These are phyloP conservation scores for Thunnus albacares DNA, from an alignment of 2,797 vertebrate species.

Conservation along the genomic window DNA sequence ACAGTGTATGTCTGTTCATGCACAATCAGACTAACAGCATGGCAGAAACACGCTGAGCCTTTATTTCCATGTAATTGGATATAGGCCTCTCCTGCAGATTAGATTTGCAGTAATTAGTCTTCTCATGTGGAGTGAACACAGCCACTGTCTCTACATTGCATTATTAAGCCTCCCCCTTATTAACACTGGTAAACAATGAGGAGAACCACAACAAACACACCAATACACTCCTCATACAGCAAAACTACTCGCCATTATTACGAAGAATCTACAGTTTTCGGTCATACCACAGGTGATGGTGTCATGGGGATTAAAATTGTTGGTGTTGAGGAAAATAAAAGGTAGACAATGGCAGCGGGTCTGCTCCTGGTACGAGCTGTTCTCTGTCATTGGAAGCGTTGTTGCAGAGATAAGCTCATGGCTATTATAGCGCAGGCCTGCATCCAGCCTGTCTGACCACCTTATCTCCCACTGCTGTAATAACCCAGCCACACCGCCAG, in stretches of 20 bases:
- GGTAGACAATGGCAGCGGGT: slow-evolving; percentile 33
- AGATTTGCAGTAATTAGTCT: slow-evolving; percentile 77
- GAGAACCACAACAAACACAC: slow-evolving; percentile 33
- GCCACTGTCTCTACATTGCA: slow-evolving; percentile 33
- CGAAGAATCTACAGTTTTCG: background rate
- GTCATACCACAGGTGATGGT: background rate
- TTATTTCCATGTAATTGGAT: slow-evolving; percentile 80
- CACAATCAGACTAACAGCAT: slow-evolving; percentile 65
- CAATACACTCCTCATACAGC: background rate
- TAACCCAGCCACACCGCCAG: slow-evolving; percentile 54
- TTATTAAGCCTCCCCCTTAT: slow-evolving; percentile 44
- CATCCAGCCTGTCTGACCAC: slow-evolving; percentile 32
- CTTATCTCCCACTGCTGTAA: slow-evolving; percentile 72
- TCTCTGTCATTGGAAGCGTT: slow-evolving; percentile 45
- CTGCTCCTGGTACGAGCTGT: slow-evolving; percentile 39
- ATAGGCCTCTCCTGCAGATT: slow-evolving; percentile 70
- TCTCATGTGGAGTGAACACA: slow-evolving; percentile 51
- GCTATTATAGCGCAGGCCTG: slow-evolving; percentile 65
- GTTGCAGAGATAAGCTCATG: slow-evolving; percentile 71
- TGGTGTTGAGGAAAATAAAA: slow-evolving; percentile 26
- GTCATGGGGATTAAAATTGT: slow-evolving; percentile 43
- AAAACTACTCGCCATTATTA: background rate
- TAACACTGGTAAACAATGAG: slow-evolving; percentile 56
- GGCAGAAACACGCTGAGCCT: slow-evolving; percentile 63
- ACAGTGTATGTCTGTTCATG: slow-evolving; percentile 40